These are phyloP conservation scores for Neomonachus schauinslandi DNA, from an alignment of 2,113 vertebrate genomes.

Conservation along the genomic window DNA sequence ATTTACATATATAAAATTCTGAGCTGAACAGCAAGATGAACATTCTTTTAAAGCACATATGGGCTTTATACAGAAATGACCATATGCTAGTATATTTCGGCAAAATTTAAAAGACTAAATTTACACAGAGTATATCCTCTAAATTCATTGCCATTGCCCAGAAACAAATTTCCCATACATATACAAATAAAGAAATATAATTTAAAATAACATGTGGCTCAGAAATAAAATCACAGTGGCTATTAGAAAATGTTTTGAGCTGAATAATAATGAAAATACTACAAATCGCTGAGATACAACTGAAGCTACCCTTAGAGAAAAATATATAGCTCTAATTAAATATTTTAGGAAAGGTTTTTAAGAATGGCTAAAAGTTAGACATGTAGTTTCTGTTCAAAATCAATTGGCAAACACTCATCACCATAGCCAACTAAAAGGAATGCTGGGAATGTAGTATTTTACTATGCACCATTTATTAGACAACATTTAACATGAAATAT, in stretches of 20 bases:
- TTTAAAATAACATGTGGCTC: neutral
- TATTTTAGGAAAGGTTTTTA: neutral
- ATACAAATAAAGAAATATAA: neutral
- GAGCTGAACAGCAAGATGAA: neutral
- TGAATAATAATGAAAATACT: slow-evolving; percentile 1
- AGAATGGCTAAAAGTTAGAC: neutral
- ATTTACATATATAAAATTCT: neutral
- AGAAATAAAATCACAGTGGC: neutral
- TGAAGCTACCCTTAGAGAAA: neutral
- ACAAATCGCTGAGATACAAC: neutral
- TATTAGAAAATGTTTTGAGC: neutral
- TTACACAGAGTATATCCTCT: neutral
- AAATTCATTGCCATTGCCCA: neutral
- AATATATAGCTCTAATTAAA: neutral
- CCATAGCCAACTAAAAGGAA: neutral
- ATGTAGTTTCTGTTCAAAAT: neutral
- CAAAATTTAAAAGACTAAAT: slow-evolving; percentile 18
- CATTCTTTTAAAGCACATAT: neutral
- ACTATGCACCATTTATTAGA: neutral
- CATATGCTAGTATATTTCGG: slow-evolving; percentile 21
- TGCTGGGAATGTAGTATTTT: neutral
- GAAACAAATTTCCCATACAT: slow-evolving; percentile 20
- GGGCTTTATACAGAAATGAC: neutral
- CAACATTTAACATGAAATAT: neutral
- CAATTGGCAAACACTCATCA: neutral